Conservation (phyloP, 2,888 invertebrate species). For the Acleris holmiana region DNA sequence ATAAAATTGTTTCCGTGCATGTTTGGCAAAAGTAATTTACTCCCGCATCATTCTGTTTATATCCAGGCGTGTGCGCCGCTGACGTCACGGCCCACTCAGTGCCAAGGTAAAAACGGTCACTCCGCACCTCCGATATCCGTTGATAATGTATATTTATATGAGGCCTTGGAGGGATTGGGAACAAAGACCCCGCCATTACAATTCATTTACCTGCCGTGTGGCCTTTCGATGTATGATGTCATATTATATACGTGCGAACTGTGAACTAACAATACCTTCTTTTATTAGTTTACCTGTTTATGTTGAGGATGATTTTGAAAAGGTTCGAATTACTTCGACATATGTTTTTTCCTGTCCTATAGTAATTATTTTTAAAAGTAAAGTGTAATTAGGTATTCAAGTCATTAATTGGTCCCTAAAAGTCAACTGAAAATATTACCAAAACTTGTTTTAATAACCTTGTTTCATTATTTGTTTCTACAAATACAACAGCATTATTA, state of each 20-base stretch:
- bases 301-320: neutral
- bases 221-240: conserved; percentile 1
- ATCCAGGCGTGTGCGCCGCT: conserved; percentile 24
- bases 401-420: no score
- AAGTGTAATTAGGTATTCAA: no score
- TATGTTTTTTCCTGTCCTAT: no score
- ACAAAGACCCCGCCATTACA: conserved; percentile 9
- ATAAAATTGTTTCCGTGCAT: no score
- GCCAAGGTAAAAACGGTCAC: conserved; percentile 46
- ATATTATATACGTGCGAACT: neutral
- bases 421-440: no score
- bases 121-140: conserved; percentile 21
- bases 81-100: conserved; percentile 48
- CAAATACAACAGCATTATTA: no score
- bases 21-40: neutral
- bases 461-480: no score
- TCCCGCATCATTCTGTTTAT: conserved; percentile 4
- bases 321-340: no score
- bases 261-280: neutral
- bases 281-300: neutral
- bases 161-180: conserved; percentile 9
- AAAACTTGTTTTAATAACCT: no score
- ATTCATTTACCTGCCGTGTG: neutral
- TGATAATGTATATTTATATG: conserved; percentile 21
- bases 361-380: no score